A percentile compares a stretch with the other conserved stretches of the same genome.
Evolutionary conservation across 2,797 vertebrate genomes (phyloP).

Genomic region (Melanogrammus aeglefinus): DNA sequence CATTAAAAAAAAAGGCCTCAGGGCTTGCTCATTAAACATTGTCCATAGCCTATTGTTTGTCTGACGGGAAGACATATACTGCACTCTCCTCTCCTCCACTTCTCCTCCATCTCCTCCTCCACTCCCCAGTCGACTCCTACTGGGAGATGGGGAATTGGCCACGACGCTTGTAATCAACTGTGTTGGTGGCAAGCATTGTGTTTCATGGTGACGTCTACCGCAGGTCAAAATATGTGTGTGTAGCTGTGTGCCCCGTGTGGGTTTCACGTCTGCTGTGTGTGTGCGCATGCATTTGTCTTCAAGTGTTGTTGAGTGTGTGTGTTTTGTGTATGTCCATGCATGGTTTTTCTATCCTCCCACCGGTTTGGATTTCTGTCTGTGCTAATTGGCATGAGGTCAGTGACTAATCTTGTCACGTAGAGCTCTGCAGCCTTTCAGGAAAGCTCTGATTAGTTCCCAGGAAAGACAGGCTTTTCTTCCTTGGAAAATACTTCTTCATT

Average conservation of each 20-base stretch:
- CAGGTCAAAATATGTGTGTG: constrained; percentile 9
- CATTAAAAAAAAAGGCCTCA: constrained; percentile 25
- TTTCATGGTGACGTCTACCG: constrained; percentile 25
- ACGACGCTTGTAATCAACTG: constrained; percentile 48
- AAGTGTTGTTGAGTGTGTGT: neutral
- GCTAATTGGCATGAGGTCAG: constrained; percentile 6
- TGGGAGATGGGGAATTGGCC: constrained; percentile 46
- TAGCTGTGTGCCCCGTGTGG: constrained; percentile 7
- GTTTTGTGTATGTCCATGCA: neutral
- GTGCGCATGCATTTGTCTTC: neutral
- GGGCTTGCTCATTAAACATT: constrained; percentile 65
- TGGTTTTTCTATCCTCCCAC: neutral
- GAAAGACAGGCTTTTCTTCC: constrained; percentile 32
- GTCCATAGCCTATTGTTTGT: constrained; percentile 57
- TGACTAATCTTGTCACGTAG: constrained; percentile 54
- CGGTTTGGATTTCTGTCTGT: neutral
- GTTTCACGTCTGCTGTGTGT: neutral
- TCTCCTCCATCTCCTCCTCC: neutral
- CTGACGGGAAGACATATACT: constrained; percentile 42
- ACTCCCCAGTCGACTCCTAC: neutral
- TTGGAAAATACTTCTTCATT: constrained; percentile 49
- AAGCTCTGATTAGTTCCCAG: constrained; percentile 58
- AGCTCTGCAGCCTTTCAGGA: constrained; percentile 33
- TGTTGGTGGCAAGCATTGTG: constrained; percentile 19
- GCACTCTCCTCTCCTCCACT: constrained; percentile 32